Conservation (phyloP, 2,888 invertebrate species). For the Oligia latruncula region DNA sequence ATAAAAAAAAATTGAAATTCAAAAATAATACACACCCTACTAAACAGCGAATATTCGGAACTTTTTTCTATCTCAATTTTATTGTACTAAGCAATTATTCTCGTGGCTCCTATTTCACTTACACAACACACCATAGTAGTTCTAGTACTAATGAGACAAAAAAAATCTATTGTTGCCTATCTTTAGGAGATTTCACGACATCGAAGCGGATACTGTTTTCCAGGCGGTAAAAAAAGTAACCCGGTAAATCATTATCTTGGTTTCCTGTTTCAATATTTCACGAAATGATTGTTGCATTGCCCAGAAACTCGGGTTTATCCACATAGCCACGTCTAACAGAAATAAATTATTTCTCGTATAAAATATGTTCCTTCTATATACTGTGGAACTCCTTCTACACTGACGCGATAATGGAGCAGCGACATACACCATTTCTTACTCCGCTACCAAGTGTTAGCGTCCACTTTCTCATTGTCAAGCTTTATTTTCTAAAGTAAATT, state of each 20-base stretch:
- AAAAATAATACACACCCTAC: background rate
- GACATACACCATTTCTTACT: constrained; percentile 63
- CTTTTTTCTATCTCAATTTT: background rate
- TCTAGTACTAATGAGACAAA: too few relatives aligned
- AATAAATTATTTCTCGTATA: constrained; percentile 41
- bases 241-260: background rate
- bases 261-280: background rate
- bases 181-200: too few relatives aligned
- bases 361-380: constrained; percentile 38
- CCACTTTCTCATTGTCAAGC: constrained; percentile 61
- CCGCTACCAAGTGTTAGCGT: constrained; percentile 45
- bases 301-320: constrained; percentile 5
- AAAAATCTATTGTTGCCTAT: too few relatives aligned
- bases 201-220: background rate
- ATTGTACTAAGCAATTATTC: background rate
- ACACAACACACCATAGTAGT: background rate
- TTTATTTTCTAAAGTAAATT: constrained; percentile 67
- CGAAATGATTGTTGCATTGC: too few relatives aligned
- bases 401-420: constrained; percentile 57
- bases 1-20: too few relatives aligned
- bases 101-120: background rate
- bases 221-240: background rate
- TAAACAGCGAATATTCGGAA: background rate
- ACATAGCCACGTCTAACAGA: constrained; percentile 31
- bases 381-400: constrained; percentile 33